phyloP scores from a whole-genome alignment of 2,797 vertebrate species.

The Acrocephalus scirpaceus region DNA sequence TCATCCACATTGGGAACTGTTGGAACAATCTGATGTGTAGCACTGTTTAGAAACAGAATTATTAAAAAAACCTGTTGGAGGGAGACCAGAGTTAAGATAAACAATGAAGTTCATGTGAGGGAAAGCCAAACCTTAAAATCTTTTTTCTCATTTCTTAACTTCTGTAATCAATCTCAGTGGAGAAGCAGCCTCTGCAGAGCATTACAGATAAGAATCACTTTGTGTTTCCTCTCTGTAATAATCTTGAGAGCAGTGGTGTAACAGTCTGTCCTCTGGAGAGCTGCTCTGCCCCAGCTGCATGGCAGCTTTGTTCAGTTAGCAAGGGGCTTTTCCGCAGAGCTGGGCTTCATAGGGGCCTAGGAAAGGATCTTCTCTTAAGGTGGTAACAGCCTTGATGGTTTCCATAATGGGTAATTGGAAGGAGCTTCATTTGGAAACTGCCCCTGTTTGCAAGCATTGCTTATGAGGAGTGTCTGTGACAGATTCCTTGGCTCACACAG shows the following conservation, averaged over 20 bases:
- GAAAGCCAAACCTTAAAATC: neutral
- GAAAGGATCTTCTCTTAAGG: neutral
- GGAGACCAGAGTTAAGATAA: neutral
- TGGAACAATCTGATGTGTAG: neutral
- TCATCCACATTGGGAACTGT: neutral
- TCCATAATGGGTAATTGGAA: neutral
- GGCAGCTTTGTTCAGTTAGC: neutral
- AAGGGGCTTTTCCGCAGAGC: neutral
- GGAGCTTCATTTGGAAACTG: neutral
- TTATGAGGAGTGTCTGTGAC: neutral
- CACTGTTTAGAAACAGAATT: neutral
- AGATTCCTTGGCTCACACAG: neutral
- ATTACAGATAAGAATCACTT: neutral
- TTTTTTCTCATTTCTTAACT: neutral
- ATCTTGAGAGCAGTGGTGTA: neutral
- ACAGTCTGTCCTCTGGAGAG: neutral
- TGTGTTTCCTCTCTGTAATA: neutral
- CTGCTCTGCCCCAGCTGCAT: neutral
- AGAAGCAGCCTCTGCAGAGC: neutral
- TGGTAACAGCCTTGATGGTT: neutral
- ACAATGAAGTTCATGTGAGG: neutral
- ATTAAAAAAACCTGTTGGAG: neutral
- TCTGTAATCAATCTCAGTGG: neutral
- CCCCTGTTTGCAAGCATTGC: neutral
- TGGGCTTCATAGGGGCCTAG: rapidly evolving